phyloP scores from a whole-genome alignment of 2,888 invertebrate species.

The Carpatolechia fugitivella region DNA sequence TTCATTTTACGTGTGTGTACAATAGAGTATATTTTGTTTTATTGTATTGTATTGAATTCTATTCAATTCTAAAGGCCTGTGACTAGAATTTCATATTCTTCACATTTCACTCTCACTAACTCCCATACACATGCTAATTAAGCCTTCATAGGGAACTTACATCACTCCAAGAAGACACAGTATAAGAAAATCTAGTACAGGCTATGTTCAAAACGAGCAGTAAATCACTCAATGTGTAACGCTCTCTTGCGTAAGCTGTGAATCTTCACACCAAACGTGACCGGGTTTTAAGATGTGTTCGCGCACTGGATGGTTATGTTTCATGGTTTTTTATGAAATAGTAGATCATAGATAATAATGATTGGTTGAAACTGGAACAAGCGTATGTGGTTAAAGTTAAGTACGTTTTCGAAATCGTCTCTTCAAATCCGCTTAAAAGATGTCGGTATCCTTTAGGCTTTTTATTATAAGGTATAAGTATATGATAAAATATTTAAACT shows the following conservation, averaged over 20 bases:
- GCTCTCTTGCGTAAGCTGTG: neutral
- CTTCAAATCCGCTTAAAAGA: neutral
- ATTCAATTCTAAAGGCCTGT: too few species aligned
- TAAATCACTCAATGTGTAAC: constrained; percentile 5
- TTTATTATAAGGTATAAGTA: too few species aligned
- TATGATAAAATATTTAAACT: too few species aligned
- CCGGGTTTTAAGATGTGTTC: neutral
- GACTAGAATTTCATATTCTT: too few species aligned
- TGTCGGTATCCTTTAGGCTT: too few species aligned
- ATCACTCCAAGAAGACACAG: neutral
- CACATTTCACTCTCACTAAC: neutral
- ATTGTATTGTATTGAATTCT: too few species aligned
- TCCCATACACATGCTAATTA: neutral
- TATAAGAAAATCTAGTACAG: constrained; percentile 2
- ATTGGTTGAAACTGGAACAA: neutral
- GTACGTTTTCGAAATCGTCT: neutral
- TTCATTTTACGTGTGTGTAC: too few species aligned
- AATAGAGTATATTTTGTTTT: too few species aligned
- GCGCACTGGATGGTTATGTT: too few species aligned
- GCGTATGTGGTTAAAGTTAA: neutral
- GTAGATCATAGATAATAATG: neutral
- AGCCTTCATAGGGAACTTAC: neutral
- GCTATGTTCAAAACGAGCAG: neutral
- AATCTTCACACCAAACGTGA: constrained; percentile 5
- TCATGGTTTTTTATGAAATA: neutral